Base-by-base conservation (phyloP, 1,140 invertebrate species). In the Tetramorium simillimum region DNA sequence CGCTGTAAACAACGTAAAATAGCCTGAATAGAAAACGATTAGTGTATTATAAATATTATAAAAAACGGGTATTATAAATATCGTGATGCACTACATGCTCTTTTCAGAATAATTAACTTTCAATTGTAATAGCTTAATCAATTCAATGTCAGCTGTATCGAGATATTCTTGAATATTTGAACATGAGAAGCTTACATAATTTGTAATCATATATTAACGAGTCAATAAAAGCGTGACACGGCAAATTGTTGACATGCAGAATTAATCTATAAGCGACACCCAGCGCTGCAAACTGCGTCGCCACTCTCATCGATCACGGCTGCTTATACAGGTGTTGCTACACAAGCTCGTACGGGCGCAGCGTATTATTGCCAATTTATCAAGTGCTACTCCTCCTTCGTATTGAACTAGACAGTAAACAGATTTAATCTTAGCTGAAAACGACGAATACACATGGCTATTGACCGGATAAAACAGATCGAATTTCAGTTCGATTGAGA, bases 351-450 rank as follows among this genome's bases (percentile, higher is more conserved):
- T 40, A 70, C 24, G 16, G 63, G 18, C 4, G 37, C n/a, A 73
- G 40, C 53, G 40, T 72, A 84, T 75, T 75, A 75, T 82, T 84
- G 33, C 40, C 69, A 75, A 84, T 84, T 84, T 84, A 84, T 84
- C 80, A 84, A 84, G 24, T 60, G 37, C 24, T 75, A 62, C 24
- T 60, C 24, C 40, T 65, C 51, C 18, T 43, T 40, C 33, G 28
- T 56, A 49, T 67, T 18, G 63, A 65, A 51, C 14, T 78, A 51
- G 58, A 60, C 43, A 51, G 46, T 62, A 81, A 62, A 70, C 65
- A 84, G 69, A 60, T 84, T 73, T 75, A 81, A 72, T 86, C 28
- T 87, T 76, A 78, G 28, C 18, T 7, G 7, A 10, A 3, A 56
- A 60, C 24, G 21, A 60, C 53, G 12, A 73, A 73, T 49, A 60